Evolutionary conservation across 2,113 vertebrate genomes (phyloP).

Genomic region (Dissostichus mawsoni): DNA sequence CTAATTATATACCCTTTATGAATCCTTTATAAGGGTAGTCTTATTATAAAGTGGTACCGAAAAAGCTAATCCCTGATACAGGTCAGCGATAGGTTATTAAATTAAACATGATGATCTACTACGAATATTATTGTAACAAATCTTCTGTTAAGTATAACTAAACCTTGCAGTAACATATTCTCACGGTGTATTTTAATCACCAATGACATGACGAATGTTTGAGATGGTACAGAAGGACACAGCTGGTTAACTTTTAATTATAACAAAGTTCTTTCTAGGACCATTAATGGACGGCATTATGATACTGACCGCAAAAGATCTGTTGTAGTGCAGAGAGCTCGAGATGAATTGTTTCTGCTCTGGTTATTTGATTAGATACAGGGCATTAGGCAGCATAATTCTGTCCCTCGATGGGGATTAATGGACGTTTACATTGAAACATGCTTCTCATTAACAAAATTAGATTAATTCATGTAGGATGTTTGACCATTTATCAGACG

Average conservation of each 20-base stretch:
- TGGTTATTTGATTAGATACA: conserved; percentile 61
- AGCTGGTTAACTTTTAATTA: conserved; percentile 54
- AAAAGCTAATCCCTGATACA: background rate
- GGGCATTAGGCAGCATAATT: conserved; percentile 42
- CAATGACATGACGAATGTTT: conserved; percentile 14
- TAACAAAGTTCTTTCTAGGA: conserved; percentile 26
- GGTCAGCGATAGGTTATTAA: background rate
- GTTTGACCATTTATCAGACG: conserved; percentile 9
- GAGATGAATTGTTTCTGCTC: conserved; percentile 41
- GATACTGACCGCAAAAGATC: conserved; percentile 26
- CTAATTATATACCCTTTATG: no score
- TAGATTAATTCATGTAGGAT: conserved; percentile 23
- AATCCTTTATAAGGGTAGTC: no score
- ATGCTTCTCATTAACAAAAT: conserved; percentile 26
- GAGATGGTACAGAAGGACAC: background rate
- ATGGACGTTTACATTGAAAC: conserved; percentile 33
- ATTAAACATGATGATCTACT: background rate
- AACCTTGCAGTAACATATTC: background rate
- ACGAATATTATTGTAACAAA: background rate
- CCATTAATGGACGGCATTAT: conserved; percentile 17
- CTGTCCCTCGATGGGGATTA: conserved; percentile 43
- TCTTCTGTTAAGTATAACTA: background rate
- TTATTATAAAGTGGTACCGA: no score
- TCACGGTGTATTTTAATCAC: conserved; percentile 14
- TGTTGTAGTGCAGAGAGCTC: conserved; percentile 18